Base-by-base conservation (phyloP, 2,888 invertebrate genomes). In the Selenia dentaria region DNA sequence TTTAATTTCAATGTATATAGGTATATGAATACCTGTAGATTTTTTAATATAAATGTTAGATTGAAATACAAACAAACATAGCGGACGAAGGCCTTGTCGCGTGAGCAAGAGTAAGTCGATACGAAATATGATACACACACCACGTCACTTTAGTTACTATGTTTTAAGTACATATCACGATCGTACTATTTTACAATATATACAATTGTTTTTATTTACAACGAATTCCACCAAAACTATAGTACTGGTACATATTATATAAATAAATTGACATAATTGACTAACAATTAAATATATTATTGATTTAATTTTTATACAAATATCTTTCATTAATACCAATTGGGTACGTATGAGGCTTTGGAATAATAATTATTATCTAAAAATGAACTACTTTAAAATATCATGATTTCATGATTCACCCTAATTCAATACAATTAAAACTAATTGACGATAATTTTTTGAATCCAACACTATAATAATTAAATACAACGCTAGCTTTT, bases 311-410 rank as follows among this genome's bases (percentile, higher is more conserved):
- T 41, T 34, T 34, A 39, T 38, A 36, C 31, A 46, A 51, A 46
- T 52, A 57, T 54, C 36, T 38, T 46, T 47, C 8, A 44, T 20
- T 45, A 51, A 50, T 53, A 57, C 47, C 49, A 52, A 41, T 39
- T 49, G 42, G 39, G 38, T 37, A 32, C 10, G 20, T 8, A 22
- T 2, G 26, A 43, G 42, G 39, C 43, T 48, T 48, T 48, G 27
- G 43, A 36, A 29, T 47, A 37, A 45, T 29, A 22, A 22, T 22
- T 22, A 22, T 22, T 22, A 22, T 8, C 22, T 22, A 16, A 16
- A 2, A 16, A n/a, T n/a, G 18, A 18, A 41, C 8, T 32, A 31
- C 31, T 18, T 35, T 9, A 13, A 12, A 6, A 37, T 3, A 6
- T 37, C 12, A 26, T 26, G 16, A 16, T 16, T 16, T 16, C 16